Evolutionary conservation across 2,888 invertebrate genomes (phyloP), one percentile per base, ranked within the genome.

Genomic region (Acanthacorydalis orientalis): DNA sequence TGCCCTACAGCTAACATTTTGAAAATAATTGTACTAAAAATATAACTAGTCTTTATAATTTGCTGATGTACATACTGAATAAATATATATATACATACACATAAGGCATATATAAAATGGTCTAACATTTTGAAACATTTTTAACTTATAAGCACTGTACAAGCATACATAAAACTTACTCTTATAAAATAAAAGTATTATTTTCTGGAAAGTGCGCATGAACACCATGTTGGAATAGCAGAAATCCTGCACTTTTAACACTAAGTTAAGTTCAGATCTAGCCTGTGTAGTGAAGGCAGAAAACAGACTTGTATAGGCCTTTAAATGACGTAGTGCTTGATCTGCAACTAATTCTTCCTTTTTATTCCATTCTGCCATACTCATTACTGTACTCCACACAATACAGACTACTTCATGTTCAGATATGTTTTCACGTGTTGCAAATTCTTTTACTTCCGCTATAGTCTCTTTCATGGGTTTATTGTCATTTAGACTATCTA

Each of bases 191-290:
- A 95, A 80, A 68, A 95, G 78, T 60, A 96, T 83, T 60, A 96
- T 91, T 73, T 95, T 95, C 67, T 90, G 90, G 80, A 96, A 96
- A 67, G 90, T 90, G 65, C 91, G 90, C 90, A 96, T 91, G 69
- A 96, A 96, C 67, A 87, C 90, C 93, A 95, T 95, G 74, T 96
- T 95, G 65, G 93, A 93, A 68, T 96, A 96, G 70, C 95, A 96
- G 69, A 87, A 96, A 64, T 96, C 95, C 69, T 96, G 96, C 57
- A 95, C 87, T 70, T 91, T 90, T 55, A 87, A 74, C 60, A 96
- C 77, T 55, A 96, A 77, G 50, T 84, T 83, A 59, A 91, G 74
- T 69, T 96, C 91, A 43, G 92, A 83, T 60, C 84, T 84, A 53
- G 84, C 83, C 53, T 82, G 80, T 61, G 82, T 81, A 56, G 90